A percentile compares a stretch with the other conserved stretches of the same genome.
phyloP scores from a whole-genome alignment of 2,888 invertebrate species.

The Drosophila lacicola region DNA sequence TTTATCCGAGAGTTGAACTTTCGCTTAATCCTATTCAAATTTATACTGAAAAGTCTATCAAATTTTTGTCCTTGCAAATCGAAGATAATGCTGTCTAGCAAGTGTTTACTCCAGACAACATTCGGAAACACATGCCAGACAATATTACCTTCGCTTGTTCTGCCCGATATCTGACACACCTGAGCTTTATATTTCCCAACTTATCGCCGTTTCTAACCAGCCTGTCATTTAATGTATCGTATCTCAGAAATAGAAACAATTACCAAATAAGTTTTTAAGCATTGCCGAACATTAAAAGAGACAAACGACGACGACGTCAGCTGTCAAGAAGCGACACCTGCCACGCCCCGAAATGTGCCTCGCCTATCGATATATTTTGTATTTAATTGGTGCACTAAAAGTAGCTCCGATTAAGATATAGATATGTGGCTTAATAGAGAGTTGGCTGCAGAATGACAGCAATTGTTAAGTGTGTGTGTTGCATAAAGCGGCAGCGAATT shows the following conservation, averaged over 20 bases:
- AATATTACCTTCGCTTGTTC: too few species aligned
- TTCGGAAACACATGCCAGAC: too few species aligned
- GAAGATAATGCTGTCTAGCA: too few species aligned
- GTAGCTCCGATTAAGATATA: background rate
- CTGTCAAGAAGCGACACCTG: constrained; percentile 12
- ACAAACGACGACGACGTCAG: constrained; percentile 43
- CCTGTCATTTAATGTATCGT: background rate
- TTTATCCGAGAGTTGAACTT: too few species aligned
- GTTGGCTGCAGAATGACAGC: background rate
- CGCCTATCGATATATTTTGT: background rate
- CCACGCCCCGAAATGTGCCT: constrained; percentile 7
- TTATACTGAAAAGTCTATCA: too few species aligned
- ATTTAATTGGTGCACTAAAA: constrained; percentile 19
- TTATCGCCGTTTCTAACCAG: background rate
- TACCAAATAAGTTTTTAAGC: constrained; percentile 11
- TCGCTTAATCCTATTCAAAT: too few species aligned
- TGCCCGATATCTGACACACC: background rate
- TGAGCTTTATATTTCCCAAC: background rate
- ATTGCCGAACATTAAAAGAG: constrained; percentile 15
- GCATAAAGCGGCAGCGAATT: constrained; percentile 42
- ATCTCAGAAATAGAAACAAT: constrained; percentile 10
- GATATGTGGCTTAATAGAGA: too few species aligned
- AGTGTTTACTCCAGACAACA: too few species aligned
- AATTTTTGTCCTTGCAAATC: too few species aligned
- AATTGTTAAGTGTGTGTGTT: constrained; percentile 4